Base-by-base conservation (phyloP, 2,797 vertebrate genomes). In the Pangasius macronema region DNA sequence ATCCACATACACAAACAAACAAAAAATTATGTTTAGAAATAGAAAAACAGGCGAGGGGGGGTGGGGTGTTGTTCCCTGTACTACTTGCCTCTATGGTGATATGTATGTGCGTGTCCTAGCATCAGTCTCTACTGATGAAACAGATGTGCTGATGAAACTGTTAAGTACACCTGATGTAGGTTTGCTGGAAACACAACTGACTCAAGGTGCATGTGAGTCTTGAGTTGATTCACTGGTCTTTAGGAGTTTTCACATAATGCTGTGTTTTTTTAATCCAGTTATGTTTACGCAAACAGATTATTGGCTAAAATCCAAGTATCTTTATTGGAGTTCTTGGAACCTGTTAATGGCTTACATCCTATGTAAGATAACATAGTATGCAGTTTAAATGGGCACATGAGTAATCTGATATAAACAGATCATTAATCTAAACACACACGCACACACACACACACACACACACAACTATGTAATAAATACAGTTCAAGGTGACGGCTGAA, bases 401-500 rank as follows among this genome's bases (percentile, higher is more conserved):
- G 77, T 57, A 80, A 57, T 57, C 53, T 39, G 11, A 59, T 59
- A 39, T 11, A 79, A 55, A 22, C 16, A 77, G 49, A 57, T 33
- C 51, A 79, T 65, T 65, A 65, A n/a, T 65, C 27, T 51, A 91
- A 92, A 92, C 49, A 77, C n/a, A 53, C 46, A 75, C 72, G 51
- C 72, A 49, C 70, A 73, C 39, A 73, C 39, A 46, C 70, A 46
- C 39, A 46, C 75, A 55, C 51, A 55, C 51, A 77, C n/a, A 33
- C 75, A 91, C 91, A 92, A 93, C 87, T 92, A 82, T 92, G 91
- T 59, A 80, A 80, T 80, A 82, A 67, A 33, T 53, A 83, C 46
- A 30, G 57, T 77, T 36, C 65, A 83, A 75, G 36, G 94, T 97
- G 96, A 98, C 97, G 94, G 96, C 96, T 97, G 95, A 96, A 96